Percentiles rank a stretch among this genome's conserved stretches.
Conservation (phyloP, 2,113 vertebrate genomes). For the Bettongia penicillata region DNA sequence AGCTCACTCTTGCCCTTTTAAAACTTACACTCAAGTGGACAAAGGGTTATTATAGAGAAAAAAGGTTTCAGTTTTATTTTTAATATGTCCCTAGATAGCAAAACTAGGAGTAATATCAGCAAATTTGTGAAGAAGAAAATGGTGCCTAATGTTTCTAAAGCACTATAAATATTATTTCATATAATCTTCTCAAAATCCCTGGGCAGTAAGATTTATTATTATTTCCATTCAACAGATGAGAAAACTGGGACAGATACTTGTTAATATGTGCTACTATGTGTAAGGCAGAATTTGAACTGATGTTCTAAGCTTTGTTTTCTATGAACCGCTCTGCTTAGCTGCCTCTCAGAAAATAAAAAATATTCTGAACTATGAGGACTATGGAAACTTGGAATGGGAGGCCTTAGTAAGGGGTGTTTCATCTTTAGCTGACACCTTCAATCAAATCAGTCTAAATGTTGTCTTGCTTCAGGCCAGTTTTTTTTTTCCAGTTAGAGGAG, state of each 20-base stretch:
- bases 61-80: neutral
- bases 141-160: neutral
- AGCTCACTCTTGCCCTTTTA: neutral
- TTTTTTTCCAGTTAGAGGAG: neutral
- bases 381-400: neutral
- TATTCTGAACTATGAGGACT: neutral
- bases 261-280: neutral
- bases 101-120: neutral
- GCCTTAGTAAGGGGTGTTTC: neutral
- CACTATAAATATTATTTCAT: neutral
- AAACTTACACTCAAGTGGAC: neutral
- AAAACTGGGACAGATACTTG: neutral
- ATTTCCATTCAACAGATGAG: constrained; percentile 7
- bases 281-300: neutral
- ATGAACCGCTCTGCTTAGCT: neutral
- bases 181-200: neutral
- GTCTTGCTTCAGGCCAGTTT: neutral
- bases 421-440: neutral
- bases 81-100: neutral
- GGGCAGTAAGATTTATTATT: neutral
- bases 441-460: neutral
- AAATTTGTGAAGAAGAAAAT: neutral
- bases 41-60: neutral
- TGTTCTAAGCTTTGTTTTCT: neutral
- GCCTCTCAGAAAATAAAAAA: neutral